A percentile compares a stretch with the other conserved stretches of the same genome.
Evolutionary conservation across 2,113 vertebrate species (phyloP).

Genomic region (Pontoporia blainvillei): DNA sequence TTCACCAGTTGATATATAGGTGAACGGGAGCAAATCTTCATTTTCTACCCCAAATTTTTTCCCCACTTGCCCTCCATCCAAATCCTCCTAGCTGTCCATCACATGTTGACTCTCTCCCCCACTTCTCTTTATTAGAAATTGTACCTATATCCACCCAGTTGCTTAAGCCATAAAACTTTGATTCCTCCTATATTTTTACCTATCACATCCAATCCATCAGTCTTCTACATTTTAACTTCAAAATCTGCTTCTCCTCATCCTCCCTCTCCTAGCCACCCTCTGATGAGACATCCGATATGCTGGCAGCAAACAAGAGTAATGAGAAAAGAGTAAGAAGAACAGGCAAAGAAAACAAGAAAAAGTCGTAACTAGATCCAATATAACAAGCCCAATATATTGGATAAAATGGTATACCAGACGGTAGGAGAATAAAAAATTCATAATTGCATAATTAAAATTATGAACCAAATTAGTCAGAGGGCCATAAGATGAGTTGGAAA

Average conservation of each 20-base stretch:
- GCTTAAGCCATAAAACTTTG: not conserved
- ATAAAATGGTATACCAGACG: not conserved
- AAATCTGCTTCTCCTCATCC: not conserved
- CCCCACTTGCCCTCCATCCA: not conserved
- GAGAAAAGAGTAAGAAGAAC: not conserved
- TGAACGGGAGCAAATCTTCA: not conserved
- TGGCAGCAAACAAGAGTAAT: not conserved
- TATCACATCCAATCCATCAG: not conserved
- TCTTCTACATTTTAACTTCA: not conserved
- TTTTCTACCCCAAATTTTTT: not conserved
- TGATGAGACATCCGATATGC: not conserved
- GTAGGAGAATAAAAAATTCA: not conserved
- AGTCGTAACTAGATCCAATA: not conserved
- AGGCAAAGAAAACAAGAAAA: not conserved
- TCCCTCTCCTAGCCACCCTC: not conserved
- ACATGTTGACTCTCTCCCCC: not conserved
- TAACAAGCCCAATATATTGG: not conserved
- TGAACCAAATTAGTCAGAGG: not conserved
- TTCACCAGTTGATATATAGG: not conserved
- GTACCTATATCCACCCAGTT: not conserved
- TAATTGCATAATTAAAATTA: not conserved
- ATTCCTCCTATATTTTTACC: not conserved
- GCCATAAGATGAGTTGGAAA: not conserved
- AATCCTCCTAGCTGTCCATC: not conserved
- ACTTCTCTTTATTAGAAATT: not conserved